Evolutionary conservation across 1,140 invertebrate species (phyloP).

Genomic region (Hormaphis cornu): DNA sequence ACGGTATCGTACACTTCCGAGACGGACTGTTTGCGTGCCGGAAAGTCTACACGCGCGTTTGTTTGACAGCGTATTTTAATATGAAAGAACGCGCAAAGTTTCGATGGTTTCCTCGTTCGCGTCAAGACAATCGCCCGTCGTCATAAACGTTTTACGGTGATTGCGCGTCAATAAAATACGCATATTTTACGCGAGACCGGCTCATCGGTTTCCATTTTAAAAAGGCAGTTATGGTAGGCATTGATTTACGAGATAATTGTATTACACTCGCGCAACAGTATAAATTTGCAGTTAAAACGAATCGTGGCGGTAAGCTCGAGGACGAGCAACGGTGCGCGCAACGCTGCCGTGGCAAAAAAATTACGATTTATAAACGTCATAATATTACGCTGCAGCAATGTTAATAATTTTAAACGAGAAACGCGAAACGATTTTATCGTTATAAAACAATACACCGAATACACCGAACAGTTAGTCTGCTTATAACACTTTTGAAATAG

Average conservation of each 20-base stretch:
- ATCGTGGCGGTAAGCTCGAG: not conserved
- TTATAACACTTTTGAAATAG: too few relatives aligned
- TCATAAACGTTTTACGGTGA: not conserved
- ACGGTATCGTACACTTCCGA: too few relatives aligned
- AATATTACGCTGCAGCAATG: too few relatives aligned
- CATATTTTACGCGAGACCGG: not conserved
- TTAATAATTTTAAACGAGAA: too few relatives aligned
- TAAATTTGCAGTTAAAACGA: not conserved
- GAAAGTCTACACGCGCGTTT: not conserved
- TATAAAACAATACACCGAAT: too few relatives aligned
- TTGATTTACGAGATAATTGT: constrained; percentile 8
- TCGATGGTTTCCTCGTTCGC: not conserved
- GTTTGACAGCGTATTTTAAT: not conserved
- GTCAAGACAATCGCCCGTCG: not conserved
- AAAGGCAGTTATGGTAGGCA: not conserved
- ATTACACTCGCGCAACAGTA: not conserved
- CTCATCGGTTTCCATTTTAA: not conserved
- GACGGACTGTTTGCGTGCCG: too few relatives aligned
- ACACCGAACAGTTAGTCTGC: too few relatives aligned
- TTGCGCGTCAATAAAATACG: not conserved
- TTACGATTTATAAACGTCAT: too few relatives aligned
- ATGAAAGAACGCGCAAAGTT: not conserved
- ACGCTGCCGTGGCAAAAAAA: too few relatives aligned
- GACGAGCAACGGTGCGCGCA: too few relatives aligned
- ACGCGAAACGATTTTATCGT: too few relatives aligned